phyloP scores from a whole-genome alignment of 2,888 invertebrate species.

The Mayetiola destructor region DNA sequence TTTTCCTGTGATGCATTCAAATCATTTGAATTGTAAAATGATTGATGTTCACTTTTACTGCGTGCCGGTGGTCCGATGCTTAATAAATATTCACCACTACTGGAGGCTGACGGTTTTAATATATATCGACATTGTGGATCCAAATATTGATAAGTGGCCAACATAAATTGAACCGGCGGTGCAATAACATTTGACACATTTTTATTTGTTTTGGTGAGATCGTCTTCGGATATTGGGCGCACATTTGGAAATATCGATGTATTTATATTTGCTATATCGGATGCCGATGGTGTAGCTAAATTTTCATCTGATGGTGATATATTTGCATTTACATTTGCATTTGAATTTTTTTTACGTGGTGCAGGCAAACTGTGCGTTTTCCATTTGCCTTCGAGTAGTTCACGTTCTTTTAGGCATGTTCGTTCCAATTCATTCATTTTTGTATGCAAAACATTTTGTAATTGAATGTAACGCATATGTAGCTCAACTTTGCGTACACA shows the following conservation, averaged over 20 bases:
- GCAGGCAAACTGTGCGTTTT: conserved; percentile 81
- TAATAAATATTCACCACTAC: conserved; percentile 56
- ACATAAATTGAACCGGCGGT: conserved; percentile 37
- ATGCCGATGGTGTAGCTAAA: conserved; percentile 27
- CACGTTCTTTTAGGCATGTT: conserved; percentile 63
- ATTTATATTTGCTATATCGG: not conserved
- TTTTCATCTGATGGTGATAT: conserved; percentile 38
- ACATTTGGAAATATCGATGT: conserved; percentile 40
- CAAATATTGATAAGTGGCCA: conserved; percentile 49
- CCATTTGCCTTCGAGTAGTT: conserved; percentile 73
- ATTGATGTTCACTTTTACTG: conserved; percentile 51
- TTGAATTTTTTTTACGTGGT: conserved; percentile 61
- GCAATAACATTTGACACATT: conserved; percentile 35
- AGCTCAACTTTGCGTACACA: conserved; percentile 86
- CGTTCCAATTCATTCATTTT: conserved; percentile 76
- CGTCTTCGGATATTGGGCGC: conserved; percentile 70
- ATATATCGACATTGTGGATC: conserved; percentile 59
- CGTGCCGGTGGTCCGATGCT: conserved; percentile 50
- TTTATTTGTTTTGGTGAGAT: conserved; percentile 36
- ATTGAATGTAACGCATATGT: conserved; percentile 81
- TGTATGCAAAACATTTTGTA: conserved; percentile 68
- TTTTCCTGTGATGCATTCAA: conserved; percentile 37
- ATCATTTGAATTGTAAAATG: conserved; percentile 39
- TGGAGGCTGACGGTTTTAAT: conserved; percentile 47
- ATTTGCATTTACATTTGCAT: conserved; percentile 34